Conservation (phyloP, 2,113 vertebrate genomes). For the Nothoprocta perdicaria region DNA sequence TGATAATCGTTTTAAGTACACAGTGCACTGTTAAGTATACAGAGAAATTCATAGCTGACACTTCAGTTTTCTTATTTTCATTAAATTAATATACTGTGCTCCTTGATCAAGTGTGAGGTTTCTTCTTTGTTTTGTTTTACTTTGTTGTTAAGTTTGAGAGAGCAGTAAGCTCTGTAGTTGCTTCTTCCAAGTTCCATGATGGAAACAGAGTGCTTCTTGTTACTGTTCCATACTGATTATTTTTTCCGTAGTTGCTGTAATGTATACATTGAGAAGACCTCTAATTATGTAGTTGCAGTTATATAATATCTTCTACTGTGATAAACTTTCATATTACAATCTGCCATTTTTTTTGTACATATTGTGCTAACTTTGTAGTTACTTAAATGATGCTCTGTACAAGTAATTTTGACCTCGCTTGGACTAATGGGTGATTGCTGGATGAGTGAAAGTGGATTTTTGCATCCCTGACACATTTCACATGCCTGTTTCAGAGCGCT, state of each 20-base stretch:
- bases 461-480: background rate
- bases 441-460: background rate
- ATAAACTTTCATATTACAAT: background rate
- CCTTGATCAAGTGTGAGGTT: background rate
- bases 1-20: background rate
- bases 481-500: background rate
- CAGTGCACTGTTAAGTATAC: background rate
- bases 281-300: background rate
- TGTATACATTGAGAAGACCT: background rate
- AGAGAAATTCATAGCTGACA: background rate
- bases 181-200: background rate
- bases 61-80: background rate
- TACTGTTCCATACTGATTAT: background rate
- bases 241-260: background rate
- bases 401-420: background rate
- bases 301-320: background rate
- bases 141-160: background rate
- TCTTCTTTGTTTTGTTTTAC: background rate
- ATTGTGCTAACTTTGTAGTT: background rate
- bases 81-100: background rate
- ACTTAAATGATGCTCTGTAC: background rate
- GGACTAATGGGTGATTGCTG: background rate
- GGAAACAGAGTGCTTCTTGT: background rate
- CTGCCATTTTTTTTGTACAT: background rate
- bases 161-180: background rate